Conservation (phyloP, 1,140 invertebrate species). For the Yoshiicerus persimilis region DNA sequence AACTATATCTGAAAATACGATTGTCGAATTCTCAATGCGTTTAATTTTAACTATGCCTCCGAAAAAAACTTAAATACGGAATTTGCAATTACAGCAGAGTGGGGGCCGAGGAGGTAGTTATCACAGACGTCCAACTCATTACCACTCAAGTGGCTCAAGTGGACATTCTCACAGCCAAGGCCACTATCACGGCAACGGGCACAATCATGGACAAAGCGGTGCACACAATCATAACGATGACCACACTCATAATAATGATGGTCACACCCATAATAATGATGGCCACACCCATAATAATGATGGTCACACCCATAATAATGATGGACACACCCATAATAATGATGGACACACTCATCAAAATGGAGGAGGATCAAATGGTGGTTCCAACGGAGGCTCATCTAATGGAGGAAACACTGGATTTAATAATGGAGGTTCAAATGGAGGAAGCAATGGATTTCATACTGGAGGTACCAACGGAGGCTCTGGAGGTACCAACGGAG, state of each 20-base stretch:
- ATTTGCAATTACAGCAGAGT: too few species aligned
- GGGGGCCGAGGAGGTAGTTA: neutral
- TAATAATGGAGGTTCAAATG: too few species aligned
- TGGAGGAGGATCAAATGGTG: too few species aligned
- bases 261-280: neutral
- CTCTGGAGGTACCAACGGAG: neutral
- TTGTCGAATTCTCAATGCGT: too few species aligned
- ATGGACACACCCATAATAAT: neutral
- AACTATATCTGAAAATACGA: neutral
- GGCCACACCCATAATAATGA: neutral
- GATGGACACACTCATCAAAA: too few species aligned
- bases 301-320: neutral
- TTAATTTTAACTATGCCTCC: too few species aligned
- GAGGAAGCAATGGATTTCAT: too few species aligned
- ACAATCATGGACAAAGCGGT: too few species aligned
- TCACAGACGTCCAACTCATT: neutral
- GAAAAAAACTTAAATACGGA: too few species aligned
- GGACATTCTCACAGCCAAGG: neutral
- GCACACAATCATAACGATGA: neutral
- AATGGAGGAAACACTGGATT: too few species aligned
- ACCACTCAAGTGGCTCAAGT: neutral
- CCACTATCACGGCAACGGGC: too few species aligned
- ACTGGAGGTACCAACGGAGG: neutral
- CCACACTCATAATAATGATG: neutral
- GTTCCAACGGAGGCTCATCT: too few species aligned